phyloP scores from a whole-genome alignment of 2,888 invertebrate species.

The Eumacrocentrus americanus region DNA sequence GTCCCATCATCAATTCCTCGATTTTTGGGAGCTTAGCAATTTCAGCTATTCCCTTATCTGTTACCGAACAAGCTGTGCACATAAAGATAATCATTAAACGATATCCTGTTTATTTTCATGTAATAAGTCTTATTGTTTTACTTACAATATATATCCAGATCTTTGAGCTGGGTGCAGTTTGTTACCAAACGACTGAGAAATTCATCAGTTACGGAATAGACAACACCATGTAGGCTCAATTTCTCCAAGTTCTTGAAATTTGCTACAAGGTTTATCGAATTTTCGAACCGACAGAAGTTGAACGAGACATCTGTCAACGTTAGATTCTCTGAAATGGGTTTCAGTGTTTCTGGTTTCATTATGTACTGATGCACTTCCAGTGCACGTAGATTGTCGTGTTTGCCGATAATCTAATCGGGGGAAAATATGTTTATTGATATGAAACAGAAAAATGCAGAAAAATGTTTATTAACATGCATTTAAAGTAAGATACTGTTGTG shows the following conservation, averaged over 20 bases:
- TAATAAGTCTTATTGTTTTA: background rate
- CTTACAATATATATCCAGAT: constrained; percentile 2
- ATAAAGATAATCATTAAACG: too few relatives aligned
- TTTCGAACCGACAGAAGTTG: background rate
- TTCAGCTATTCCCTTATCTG: background rate
- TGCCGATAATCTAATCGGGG: background rate
- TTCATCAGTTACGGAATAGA: background rate
- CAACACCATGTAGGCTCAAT: constrained; percentile 10
- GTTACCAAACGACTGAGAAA: background rate
- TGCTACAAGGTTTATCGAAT: background rate
- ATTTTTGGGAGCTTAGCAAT: background rate
- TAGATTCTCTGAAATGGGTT: background rate
- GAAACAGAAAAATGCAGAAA: too few relatives aligned
- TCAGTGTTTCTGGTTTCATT: background rate
- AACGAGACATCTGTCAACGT: constrained; percentile 6
- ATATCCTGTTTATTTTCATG: too few relatives aligned
- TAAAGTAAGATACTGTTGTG: background rate
- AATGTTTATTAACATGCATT: too few relatives aligned
- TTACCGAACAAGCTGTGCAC: constrained; percentile 1
- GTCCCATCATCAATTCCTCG: background rate
- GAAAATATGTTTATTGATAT: background rate
- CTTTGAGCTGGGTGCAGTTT: background rate
- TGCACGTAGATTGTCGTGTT: background rate
- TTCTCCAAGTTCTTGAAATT: background rate
- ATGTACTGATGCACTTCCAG: background rate